Evolutionary conservation across 35 echinoderm and acorn worm genomes (phyloP).

Genomic region (Ptychodera flava): DNA sequence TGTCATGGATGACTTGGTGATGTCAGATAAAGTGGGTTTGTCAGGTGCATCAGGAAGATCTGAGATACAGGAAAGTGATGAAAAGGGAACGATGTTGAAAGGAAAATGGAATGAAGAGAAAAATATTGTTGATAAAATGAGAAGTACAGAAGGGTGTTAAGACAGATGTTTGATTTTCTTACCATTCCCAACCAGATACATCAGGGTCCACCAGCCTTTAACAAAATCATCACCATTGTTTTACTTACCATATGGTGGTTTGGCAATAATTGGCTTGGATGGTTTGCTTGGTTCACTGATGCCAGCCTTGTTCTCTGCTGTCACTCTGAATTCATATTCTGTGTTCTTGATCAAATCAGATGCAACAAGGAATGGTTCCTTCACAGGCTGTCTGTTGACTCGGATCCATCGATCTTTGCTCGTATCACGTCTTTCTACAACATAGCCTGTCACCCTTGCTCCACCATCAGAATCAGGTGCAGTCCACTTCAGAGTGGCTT

Average conservation of each 20-base stretch:
- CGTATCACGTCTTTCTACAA: slow-evolving; percentile 7
- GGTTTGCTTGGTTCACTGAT: slow-evolving; percentile 4
- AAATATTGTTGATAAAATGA: too few relatives aligned
- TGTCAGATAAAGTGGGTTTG: background rate
- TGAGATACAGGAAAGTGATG: background rate
- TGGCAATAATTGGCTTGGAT: slow-evolving; percentile 1
- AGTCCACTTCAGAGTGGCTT: background rate
- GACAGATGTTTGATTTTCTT: too few relatives aligned
- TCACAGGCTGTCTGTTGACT: background rate
- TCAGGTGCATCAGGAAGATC: background rate
- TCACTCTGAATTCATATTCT: slow-evolving; percentile 14
- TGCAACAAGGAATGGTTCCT: background rate
- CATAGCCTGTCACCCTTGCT: background rate
- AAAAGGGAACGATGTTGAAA: too few relatives aligned
- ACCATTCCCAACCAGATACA: too few relatives aligned
- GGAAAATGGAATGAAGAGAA: background rate
- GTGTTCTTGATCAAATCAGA: background rate
- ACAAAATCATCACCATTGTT: background rate
- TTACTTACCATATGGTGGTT: slow-evolving; percentile 16
- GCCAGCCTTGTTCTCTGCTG: slow-evolving; percentile 25
- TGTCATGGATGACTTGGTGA: background rate
- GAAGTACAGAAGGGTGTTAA: too few relatives aligned
- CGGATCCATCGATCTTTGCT: slow-evolving; percentile 38
- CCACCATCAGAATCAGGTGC: slow-evolving; percentile 6
- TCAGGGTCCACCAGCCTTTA: too few relatives aligned